Conservation (phyloP, 2,888 invertebrate species). For the Plebejus melissa region DNA sequence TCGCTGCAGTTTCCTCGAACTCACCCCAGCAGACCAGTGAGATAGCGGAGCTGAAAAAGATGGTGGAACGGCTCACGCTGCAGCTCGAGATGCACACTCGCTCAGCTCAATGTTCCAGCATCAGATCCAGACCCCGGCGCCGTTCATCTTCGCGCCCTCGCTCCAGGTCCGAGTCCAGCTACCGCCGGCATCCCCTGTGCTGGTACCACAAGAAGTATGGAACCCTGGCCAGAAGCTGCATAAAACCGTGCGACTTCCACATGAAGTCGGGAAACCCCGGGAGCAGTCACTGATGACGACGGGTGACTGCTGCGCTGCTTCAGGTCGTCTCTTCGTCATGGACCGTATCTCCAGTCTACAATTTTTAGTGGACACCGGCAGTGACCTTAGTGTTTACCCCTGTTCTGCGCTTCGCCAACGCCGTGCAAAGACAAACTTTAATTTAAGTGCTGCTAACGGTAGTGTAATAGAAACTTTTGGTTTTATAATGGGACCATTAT, state of each 20-base stretch:
- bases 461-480: no score
- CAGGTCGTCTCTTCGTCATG: neutral
- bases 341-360: no score
- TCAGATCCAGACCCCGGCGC: neutral
- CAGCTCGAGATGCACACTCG: neutral
- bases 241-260: slow-evolving; percentile 23
- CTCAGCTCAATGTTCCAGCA: neutral
- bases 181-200: slow-evolving; percentile 33
- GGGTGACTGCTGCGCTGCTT: slow-evolving; percentile 32
- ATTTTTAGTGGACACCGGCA: no score
- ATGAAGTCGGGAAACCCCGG: slow-evolving; percentile 25
- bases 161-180: slow-evolving; percentile 30
- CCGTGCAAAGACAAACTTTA: no score
- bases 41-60: no score
- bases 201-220: slow-evolving; percentile 38
- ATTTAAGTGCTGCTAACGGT: no score
- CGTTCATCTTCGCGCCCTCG: neutral
- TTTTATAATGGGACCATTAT: no score
- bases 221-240: slow-evolving; percentile 32
- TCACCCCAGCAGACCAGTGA: no score
- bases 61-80: no score
- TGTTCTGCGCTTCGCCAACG: no score
- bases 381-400: no score
- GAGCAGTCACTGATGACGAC: slow-evolving; percentile 42
- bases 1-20: no score